Conservation (phyloP, 2,888 invertebrate genomes). For the Tortricodes alternella region DNA sequence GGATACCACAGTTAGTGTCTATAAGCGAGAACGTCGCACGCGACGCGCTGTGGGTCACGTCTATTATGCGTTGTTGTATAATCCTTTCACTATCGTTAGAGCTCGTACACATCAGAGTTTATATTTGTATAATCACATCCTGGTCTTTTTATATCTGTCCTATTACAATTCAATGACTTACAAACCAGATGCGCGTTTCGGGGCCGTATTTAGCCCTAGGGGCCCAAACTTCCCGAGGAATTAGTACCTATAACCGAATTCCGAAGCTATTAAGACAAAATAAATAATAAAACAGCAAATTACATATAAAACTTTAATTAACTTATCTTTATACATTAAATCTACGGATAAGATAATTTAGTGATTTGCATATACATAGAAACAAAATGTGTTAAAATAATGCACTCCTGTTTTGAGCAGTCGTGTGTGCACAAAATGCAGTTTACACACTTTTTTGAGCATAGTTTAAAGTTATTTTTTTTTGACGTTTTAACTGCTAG, state of each 20-base stretch:
- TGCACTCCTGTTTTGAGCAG: neutral
- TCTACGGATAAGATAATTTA: neutral
- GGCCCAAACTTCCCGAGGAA: too few species aligned
- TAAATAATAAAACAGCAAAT: conserved; percentile 3
- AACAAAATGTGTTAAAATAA: neutral
- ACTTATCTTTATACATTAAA: conserved; percentile 8
- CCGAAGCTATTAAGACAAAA: neutral
- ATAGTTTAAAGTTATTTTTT: too few species aligned
- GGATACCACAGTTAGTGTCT: too few species aligned
- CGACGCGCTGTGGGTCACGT: neutral
- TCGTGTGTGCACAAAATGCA: neutral
- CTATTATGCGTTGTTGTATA: conserved; percentile 41
- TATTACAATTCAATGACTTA: conserved; percentile 12
- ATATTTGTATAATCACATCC: conserved; percentile 21
- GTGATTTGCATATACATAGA: neutral
- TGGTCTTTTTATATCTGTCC: conserved; percentile 23
- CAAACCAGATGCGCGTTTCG: too few species aligned
- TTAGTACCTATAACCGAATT: too few species aligned
- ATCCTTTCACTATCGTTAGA: conserved; percentile 56
- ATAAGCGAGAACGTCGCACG: too few species aligned
- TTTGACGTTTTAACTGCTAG: too few species aligned
- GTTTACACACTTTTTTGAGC: too few species aligned
- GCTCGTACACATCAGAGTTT: conserved; percentile 6
- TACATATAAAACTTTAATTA: conserved; percentile 11
- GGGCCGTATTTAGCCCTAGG: too few species aligned